phyloP scores from a whole-genome alignment of 2,797 vertebrate genomes.

The Bryconaethiops microstoma region DNA sequence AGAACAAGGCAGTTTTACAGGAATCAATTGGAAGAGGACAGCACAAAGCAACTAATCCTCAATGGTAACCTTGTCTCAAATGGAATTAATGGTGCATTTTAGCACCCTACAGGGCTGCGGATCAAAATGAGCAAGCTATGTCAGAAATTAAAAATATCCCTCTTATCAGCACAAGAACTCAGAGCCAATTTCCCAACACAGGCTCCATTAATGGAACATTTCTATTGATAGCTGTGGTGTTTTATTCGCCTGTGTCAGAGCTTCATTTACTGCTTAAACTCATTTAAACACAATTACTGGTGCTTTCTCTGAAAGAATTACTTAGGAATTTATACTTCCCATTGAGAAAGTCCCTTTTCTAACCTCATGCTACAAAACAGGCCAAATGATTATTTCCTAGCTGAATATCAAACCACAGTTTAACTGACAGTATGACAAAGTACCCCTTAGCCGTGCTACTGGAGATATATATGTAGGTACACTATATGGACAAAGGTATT shows the following conservation, averaged over 20 bases:
- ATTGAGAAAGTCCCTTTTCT: background rate
- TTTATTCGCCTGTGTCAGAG: constrained; percentile 72
- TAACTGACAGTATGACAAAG: constrained; percentile 66
- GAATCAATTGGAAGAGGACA: constrained; percentile 57
- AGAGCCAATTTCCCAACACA: constrained; percentile 73
- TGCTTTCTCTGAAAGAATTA: constrained; percentile 60
- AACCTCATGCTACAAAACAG: background rate
- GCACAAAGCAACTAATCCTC: constrained; percentile 60
- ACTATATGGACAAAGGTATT: no score
- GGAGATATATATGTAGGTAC: background rate
- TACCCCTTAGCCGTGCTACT: constrained; percentile 58
- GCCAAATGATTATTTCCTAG: background rate
- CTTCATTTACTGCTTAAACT: constrained; percentile 75
- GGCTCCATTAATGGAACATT: constrained; percentile 70
- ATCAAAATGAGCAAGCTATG: constrained; percentile 68
- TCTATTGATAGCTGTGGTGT: constrained; percentile 76
- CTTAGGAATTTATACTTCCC: constrained; percentile 22
- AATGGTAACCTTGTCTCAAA: constrained; percentile 62
- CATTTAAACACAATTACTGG: constrained; percentile 71
- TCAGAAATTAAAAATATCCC: constrained; percentile 58
- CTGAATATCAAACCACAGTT: background rate
- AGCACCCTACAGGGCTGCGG: constrained; percentile 59
- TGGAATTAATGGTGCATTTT: constrained; percentile 71
- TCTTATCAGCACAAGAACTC: constrained; percentile 53
- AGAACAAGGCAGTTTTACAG: constrained; percentile 54